Evolutionary conservation across 1,140 invertebrate species (phyloP), one percentile per base, ranked within the genome.

Genomic region (Cotesia glomerata): DNA sequence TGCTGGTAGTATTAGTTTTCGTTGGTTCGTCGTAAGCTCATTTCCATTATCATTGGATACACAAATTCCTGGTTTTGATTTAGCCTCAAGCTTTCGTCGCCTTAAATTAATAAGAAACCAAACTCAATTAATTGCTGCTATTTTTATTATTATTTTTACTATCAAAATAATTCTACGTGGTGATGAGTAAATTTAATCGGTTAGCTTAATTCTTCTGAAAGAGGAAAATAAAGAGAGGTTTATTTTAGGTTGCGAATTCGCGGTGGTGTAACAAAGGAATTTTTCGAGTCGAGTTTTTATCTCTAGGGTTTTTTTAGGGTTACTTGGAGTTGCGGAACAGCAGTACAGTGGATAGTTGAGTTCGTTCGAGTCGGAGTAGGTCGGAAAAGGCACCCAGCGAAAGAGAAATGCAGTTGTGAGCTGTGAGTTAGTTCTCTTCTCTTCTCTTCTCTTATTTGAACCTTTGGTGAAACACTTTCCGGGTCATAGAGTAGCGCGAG

Each of bases 401-500:
- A 61, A 61, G 58, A 32, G 58, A 61, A 61, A 16, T 56, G 52
- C 52, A 59, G 26, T 5, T 16, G 52, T 5, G n/a, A 54, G 16
- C 52, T 54, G 52, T 14, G 14, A 54, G 52, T 54, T 16, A n/a
- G 52, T 54, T 16, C n/a, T 54, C 45, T 9, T 8, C 45, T 9
- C 45, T 49, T 9, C n/a, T 59, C 5, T 59, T 14, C 32, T 65
- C 39, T 14, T 65, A 65, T 65, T 65, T 49, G 63, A 51, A 51
- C 36, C 18, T 65, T 65, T 51, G 14, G n/a, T 65, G 7, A 16
- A 65, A 51, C 9, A 26, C 16, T 51, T 65, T 65, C 63, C 63
- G 63, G 63, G 63, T 65, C 63, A 65, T 32, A 39, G 39, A 65
- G 32, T 65, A 35, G 14, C 39, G 39, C 36, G 63, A 51, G 11